These are phyloP conservation scores for Volucella inflata DNA, from an alignment of 2,888 invertebrate genomes.

Conservation along the genomic window DNA sequence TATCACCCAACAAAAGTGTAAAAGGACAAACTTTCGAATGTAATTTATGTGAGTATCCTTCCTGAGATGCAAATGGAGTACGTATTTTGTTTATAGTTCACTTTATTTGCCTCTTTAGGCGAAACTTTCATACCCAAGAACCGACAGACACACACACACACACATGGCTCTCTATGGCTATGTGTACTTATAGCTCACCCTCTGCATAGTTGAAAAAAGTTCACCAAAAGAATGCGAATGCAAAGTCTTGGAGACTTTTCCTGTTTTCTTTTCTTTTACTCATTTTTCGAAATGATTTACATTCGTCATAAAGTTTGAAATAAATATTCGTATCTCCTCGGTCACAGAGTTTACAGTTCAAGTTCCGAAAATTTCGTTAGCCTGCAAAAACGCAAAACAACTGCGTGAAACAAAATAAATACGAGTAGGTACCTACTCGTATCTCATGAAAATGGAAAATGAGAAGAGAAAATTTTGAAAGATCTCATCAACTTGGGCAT, in stretches of 20 bases:
- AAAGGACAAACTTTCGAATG: slow-evolving; percentile 68
- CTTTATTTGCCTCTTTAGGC: slow-evolving; percentile 51
- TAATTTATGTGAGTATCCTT: slow-evolving; percentile 67
- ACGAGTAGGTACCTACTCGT: not conserved
- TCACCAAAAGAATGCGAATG: slow-evolving; percentile 18
- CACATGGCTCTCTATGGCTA: too few species aligned
- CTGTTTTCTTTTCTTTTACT: not conserved
- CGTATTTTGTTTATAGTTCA: slow-evolving; percentile 65
- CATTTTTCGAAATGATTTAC: slow-evolving; percentile 38
- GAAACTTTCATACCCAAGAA: not conserved
- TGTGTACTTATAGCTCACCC: not conserved
- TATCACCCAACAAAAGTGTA: not conserved
- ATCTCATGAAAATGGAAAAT: too few species aligned
- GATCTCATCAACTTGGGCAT: slow-evolving; percentile 47
- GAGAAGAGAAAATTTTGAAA: slow-evolving; percentile 10
- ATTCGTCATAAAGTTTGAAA: slow-evolving; percentile 60
- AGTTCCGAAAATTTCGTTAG: slow-evolving; percentile 5
- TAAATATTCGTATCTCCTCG: slow-evolving; percentile 52
- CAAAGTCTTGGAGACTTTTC: slow-evolving; percentile 24
- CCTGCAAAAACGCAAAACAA: slow-evolving; percentile 27
- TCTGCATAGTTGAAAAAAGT: slow-evolving; percentile 48
- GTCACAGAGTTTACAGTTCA: slow-evolving; percentile 28
- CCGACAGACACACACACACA: slow-evolving; percentile 7
- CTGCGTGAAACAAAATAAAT: slow-evolving; percentile 2
- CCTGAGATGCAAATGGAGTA: slow-evolving; percentile 61